Conservation (phyloP, 2,797 vertebrate species). For the Tapirus indicus region DNA sequence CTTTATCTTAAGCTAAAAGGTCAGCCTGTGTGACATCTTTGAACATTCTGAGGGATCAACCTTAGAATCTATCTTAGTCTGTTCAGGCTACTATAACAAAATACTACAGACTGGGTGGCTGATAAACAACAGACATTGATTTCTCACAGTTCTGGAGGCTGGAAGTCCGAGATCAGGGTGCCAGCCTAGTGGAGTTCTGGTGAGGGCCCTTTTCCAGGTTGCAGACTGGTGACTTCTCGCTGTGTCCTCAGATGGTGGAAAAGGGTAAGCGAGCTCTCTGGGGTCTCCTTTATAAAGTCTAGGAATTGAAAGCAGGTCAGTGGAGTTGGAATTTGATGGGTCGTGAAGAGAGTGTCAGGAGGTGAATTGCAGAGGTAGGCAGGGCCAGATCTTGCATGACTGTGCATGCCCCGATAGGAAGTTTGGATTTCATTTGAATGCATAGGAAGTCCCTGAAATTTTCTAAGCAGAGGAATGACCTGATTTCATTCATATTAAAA, state of each 20-base stretch:
- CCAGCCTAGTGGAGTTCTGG: neutral
- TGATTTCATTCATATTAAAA: neutral
- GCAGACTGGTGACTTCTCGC: neutral
- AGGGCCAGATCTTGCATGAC: neutral
- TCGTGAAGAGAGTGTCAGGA: neutral
- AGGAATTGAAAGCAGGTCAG: neutral
- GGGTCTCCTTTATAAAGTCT: neutral
- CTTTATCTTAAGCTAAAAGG: neutral
- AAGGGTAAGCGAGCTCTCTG: too few relatives aligned
- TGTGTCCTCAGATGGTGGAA: neutral
- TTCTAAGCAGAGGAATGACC: neutral
- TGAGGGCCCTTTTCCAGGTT: neutral
- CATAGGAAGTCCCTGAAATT: neutral
- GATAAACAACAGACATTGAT: too few relatives aligned
- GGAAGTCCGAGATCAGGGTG: neutral
- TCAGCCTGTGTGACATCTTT: neutral
- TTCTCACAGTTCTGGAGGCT: neutral
- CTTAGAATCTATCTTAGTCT: neutral
- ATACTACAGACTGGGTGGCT: neutral
- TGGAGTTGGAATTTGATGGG: neutral
- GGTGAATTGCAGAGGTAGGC: neutral
- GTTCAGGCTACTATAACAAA: neutral
- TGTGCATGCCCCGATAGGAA: fast-evolving
- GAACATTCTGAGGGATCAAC: neutral
- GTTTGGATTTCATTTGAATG: neutral